A percentile compares a stretch with the other conserved stretches of the same genome.
Evolutionary conservation across 2,113 vertebrate species (phyloP).

Genomic region (Petroica traversi): DNA sequence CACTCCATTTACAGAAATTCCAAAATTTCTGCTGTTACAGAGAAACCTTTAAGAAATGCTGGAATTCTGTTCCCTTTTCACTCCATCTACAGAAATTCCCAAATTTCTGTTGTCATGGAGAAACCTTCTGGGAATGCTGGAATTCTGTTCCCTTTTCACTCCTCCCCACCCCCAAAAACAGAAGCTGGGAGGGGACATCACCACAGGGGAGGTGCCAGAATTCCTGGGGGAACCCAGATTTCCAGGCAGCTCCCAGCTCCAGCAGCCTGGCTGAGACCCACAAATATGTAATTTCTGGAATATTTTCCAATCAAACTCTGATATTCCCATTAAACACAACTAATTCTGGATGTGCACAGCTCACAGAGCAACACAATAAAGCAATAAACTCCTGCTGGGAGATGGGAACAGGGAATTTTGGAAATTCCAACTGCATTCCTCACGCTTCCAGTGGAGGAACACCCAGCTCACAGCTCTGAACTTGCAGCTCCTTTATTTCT

Average conservation of each 20-base stretch:
- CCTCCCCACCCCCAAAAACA: not conserved
- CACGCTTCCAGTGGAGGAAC: rapidly evolving
- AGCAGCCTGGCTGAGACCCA: not conserved
- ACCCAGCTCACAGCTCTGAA: not conserved
- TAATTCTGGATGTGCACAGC: not conserved
- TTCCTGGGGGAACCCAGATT: not conserved
- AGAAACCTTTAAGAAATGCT: not conserved
- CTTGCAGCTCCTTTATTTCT: not conserved
- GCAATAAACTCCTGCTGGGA: rapidly evolving
- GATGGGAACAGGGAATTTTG: not conserved
- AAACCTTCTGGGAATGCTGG: not conserved
- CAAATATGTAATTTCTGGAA: not conserved
- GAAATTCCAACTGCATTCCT: not conserved
- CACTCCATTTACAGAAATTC: not conserved
- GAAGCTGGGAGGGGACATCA: not conserved
- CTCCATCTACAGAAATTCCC: not conserved
- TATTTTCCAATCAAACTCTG: not conserved
- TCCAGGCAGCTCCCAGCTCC: not conserved
- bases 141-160: not conserved
- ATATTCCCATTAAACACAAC: not conserved
- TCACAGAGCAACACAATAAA: not conserved
- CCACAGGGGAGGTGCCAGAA: not conserved
- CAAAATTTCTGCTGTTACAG: not conserved
- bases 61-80: not conserved
- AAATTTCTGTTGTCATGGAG: not conserved